Percentiles rank a stretch among this genome's conserved stretches.
phyloP scores from a whole-genome alignment of 2,113 vertebrate genomes.

The Oryzias javanicus region DNA sequence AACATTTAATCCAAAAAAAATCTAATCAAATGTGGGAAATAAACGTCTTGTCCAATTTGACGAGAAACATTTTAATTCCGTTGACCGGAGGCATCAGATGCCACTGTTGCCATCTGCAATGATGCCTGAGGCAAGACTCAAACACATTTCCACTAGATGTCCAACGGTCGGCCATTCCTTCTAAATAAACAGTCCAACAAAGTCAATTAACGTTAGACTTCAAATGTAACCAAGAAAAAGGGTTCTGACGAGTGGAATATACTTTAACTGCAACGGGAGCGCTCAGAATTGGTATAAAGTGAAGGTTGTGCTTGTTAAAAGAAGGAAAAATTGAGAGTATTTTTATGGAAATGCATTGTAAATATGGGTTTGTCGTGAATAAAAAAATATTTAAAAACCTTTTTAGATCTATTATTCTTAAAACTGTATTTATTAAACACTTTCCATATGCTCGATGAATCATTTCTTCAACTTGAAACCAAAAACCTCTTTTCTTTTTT shows the following conservation, averaged over 20 bases:
- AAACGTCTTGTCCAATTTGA: not conserved
- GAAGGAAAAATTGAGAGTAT: not conserved
- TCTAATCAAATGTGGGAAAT: not conserved
- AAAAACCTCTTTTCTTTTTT: not conserved
- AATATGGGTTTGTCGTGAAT: not conserved
- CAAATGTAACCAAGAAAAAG: not conserved
- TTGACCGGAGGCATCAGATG: conserved; percentile 7
- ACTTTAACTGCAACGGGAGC: not conserved
- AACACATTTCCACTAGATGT: conserved; percentile 9
- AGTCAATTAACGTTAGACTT: conserved; percentile 1
- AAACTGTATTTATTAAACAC: no score
- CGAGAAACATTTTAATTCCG: conserved; percentile 3
- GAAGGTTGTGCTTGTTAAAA: not conserved
- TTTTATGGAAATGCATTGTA: not conserved
- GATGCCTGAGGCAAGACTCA: conserved; percentile 3
- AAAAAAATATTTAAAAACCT: no score
- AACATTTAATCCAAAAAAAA: not conserved
- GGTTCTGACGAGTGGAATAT: not conserved
- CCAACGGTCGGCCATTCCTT: conserved; percentile 4
- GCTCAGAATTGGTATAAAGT: not conserved
- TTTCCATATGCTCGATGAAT: no score
- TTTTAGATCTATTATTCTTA: no score
- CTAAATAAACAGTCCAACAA: conserved; percentile 13
- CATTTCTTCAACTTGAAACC: no score
- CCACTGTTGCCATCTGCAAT: conserved; percentile 7